phyloP scores from a whole-genome alignment of 2,797 vertebrate genomes.

The Loriculus beryllinus region DNA sequence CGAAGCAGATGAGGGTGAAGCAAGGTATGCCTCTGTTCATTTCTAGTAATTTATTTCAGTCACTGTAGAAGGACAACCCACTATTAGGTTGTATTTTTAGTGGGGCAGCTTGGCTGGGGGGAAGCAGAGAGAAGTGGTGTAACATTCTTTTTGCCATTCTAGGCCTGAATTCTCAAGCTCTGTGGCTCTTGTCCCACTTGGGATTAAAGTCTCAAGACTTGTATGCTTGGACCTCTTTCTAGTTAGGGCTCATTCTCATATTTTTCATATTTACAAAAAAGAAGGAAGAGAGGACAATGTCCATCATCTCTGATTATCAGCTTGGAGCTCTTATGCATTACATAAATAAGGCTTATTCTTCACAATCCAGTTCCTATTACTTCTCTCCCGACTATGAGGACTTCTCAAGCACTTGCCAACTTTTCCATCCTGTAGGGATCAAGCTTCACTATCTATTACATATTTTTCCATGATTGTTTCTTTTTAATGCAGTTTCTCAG shows the following conservation, averaged over 20 bases:
- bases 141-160: not conserved
- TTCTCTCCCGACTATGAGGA: not conserved
- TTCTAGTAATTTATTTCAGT: not conserved
- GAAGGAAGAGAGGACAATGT: not conserved
- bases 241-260: not conserved
- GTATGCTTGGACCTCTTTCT: not conserved
- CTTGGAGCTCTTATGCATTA: not conserved
- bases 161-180: not conserved
- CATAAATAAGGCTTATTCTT: not conserved
- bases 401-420: not conserved
- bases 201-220: not conserved
- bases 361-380: not conserved
- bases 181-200: not conserved
- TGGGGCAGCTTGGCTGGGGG: rapidly evolving
- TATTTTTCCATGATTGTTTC: not conserved
- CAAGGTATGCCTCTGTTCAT: not conserved
- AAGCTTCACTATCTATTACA: not conserved
- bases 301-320: not conserved
- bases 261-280: not conserved
- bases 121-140: not conserved
- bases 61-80: not conserved
- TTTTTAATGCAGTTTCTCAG: not conserved
- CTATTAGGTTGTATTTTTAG: not conserved
- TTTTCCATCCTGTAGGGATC: not conserved
- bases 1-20: not conserved